A percentile compares a stretch with the other conserved stretches of the same genome.
These are phyloP conservation scores for Meandrina meandrites DNA, from an alignment of 92 coral and sea anemone genomes.

Conservation along the genomic window DNA sequence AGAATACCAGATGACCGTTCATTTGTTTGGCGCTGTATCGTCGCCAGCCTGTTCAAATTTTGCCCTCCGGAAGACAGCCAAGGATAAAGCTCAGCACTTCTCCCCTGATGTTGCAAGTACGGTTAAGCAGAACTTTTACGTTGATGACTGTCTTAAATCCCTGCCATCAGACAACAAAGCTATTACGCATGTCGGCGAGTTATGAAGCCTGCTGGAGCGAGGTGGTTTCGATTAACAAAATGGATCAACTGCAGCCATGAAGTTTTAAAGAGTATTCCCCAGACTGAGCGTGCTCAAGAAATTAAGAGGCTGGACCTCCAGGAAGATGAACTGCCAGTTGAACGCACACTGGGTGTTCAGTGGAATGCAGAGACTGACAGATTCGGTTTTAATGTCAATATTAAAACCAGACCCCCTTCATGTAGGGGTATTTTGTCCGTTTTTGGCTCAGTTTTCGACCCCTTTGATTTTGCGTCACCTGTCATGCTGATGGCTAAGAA, in stretches of 20 bases:
- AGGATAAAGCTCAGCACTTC: not conserved
- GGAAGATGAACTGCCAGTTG: not conserved
- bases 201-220: not conserved
- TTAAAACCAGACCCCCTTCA: not conserved
- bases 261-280: constrained; percentile 15
- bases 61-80: constrained; percentile 12
- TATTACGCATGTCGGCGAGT: not conserved
- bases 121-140: not conserved
- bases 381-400: not conserved
- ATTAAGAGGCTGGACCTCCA: not conserved
- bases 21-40: constrained; percentile 18
- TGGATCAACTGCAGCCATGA: too few species aligned
- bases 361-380: constrained; percentile 1
- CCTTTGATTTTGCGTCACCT: constrained; percentile 22
- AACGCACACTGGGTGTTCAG: constrained; percentile 23
- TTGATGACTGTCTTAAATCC: constrained; percentile 38
- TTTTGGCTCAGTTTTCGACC: not conserved
- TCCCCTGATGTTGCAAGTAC: not conserved
- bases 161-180: constrained; percentile 12
- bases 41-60: constrained; percentile 22
- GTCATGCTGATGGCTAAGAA: constrained; percentile 8
- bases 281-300: not conserved
- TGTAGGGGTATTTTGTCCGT: constrained; percentile 4
- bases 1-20: constrained; percentile 28
- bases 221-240: constrained; percentile 50